Evolutionary conservation across 2,888 invertebrate species (phyloP), one percentile per base, ranked within the genome.

Genomic region (Athetis lepigone): DNA sequence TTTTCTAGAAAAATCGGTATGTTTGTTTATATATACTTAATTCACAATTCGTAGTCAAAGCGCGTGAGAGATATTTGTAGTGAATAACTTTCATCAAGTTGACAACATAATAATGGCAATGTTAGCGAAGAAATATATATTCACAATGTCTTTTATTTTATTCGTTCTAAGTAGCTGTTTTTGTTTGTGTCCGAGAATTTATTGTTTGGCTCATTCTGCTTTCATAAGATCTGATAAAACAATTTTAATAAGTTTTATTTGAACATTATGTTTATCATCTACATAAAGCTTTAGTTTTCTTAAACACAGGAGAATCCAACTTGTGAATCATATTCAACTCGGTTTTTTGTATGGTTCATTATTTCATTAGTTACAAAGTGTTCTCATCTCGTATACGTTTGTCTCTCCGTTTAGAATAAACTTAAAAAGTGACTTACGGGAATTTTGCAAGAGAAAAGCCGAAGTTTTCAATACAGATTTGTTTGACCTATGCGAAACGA

Each of bases 181-280:
- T 45, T 33, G 11, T 39, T 8, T 16, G 29, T 27, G 8, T 39
- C n/a, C n/a, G n/a, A 33, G 18, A 70, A 45, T n/a, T 49, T 50
- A 60, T 39, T 33, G 11, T 39, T 27, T 36, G n/a, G 25, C 19
- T 42, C 40, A 36, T 68, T 47, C 2, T n/a, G 7, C 21, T n/a
- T 40, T 16, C 19, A n/a, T 37, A 42, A n/a, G 18, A 70, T 37
- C 21, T 37, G 3, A 47, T 70, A 37, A 29, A 39, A 52, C 8
- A 4, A 37, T 70, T 47, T 21, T 39, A 50, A 40, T 52, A 49
- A 49, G 71, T 50, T 25, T 51, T 36, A 36, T 61, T 43, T 23
- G 27, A 19, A 43, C 23, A 29, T 54, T 11, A 21, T 13, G 27
- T 40, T 27, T 9, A 8, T 42, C 7, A 23, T 40, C 5, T 16